phyloP scores from a whole-genome alignment of 2,888 invertebrate genomes.

The Teinopalpus imperialis region DNA sequence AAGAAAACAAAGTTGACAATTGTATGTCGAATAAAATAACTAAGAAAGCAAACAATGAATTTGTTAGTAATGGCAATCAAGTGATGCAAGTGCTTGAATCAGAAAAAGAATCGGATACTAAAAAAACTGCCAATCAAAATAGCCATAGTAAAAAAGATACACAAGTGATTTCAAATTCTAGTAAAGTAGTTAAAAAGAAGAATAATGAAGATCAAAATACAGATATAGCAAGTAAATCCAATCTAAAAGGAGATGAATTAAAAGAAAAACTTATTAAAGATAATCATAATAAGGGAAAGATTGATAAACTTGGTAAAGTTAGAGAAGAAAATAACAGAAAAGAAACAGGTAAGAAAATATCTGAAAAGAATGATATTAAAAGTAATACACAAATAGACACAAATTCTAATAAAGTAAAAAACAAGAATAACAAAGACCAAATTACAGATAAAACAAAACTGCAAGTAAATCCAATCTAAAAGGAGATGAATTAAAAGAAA shows the following conservation, averaged over 20 bases:
- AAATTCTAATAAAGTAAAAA: too few species aligned
- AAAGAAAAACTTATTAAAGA: too few species aligned
- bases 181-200: not conserved
- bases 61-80: not conserved
- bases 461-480: too few species aligned
- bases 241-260: not conserved
- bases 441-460: not conserved
- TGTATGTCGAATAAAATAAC: not conserved
- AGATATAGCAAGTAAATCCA: not conserved
- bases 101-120: not conserved
- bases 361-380: too few species aligned
- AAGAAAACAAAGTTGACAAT: conserved; percentile 32
- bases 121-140: not conserved
- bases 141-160: not conserved
- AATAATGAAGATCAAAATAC: not conserved
- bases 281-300: not conserved
- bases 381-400: too few species aligned
- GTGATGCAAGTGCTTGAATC: too few species aligned
- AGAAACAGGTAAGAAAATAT: too few species aligned
- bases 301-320: not conserved
- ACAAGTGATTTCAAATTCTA: not conserved
- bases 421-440: not conserved
- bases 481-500: too few species aligned
- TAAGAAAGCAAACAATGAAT: not conserved
- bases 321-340: not conserved